phyloP scores from a whole-genome alignment of 2,797 vertebrate species.

The Hippoglossus hippoglossus region DNA sequence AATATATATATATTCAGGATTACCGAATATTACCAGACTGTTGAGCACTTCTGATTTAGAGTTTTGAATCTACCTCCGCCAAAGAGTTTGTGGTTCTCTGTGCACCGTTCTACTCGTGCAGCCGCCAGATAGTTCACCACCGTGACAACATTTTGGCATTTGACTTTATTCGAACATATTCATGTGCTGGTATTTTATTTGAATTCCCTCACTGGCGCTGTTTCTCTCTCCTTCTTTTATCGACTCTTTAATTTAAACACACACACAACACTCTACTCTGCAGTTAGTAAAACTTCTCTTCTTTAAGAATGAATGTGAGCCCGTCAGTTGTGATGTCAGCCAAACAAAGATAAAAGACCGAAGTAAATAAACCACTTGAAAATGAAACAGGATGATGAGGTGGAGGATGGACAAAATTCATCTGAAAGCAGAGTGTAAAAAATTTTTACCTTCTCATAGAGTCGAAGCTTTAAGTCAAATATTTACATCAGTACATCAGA shows the following conservation, averaged over 20 bases:
- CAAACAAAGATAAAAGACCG: neutral
- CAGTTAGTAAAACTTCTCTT: neutral
- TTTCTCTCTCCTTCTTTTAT: too few species aligned
- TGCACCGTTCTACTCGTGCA: too few species aligned
- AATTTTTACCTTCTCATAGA: neutral
- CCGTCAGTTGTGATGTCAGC: constrained; percentile 1
- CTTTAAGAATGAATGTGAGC: neutral
- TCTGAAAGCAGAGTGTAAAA: neutral
- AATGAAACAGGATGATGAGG: neutral
- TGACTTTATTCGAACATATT: neutral
- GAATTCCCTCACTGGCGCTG: neutral
- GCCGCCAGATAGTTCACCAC: too few species aligned
- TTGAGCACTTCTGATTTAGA: too few species aligned
- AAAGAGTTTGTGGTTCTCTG: too few species aligned
- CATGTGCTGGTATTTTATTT: neutral
- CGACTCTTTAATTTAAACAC: too few species aligned
- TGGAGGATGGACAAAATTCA: neutral
- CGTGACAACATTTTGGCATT: too few species aligned
- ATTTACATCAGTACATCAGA: neutral
- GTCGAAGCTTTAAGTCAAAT: neutral
- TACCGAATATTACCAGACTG: too few species aligned
- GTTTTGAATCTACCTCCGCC: too few species aligned
- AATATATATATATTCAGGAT: too few species aligned
- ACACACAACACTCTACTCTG: too few species aligned
- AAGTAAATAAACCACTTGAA: neutral